Evolutionary conservation across 2,888 invertebrate species (phyloP).

Genomic region (Plutella xylostella): DNA sequence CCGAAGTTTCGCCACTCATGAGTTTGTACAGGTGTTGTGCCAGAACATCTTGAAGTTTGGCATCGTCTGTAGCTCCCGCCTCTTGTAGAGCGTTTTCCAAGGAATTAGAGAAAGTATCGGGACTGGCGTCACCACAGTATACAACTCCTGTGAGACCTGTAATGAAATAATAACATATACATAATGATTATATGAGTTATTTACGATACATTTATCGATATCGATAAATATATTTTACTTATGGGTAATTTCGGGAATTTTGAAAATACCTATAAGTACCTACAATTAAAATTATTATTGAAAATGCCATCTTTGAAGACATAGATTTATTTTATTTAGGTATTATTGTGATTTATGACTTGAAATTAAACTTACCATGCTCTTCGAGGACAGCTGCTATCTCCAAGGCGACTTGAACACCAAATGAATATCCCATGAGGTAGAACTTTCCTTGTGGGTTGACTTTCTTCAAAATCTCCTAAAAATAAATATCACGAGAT

Average conservation of each 20-base stretch:
- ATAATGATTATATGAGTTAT: too few relatives aligned
- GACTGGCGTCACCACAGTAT: constrained; percentile 37
- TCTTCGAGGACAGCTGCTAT: constrained; percentile 15
- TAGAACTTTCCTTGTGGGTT: constrained; percentile 11
- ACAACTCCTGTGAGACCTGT: constrained; percentile 32
- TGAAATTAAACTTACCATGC: constrained; percentile 5
- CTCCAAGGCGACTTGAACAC: constrained; percentile 14
- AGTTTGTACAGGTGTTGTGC: constrained; percentile 25
- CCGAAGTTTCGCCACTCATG: constrained; percentile 20
- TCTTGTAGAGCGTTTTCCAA: constrained; percentile 23
- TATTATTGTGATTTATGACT: not conserved
- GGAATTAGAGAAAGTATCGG: constrained; percentile 30
- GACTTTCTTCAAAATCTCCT: constrained; percentile 10
- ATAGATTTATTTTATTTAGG: not conserved
- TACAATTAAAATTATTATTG: too few relatives aligned
- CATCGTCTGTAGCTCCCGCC: constrained; percentile 22
- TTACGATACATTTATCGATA: too few relatives aligned
- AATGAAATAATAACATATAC: constrained; percentile 14
- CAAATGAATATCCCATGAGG: constrained; percentile 15
- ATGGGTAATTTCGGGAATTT: not conserved
- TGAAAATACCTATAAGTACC: too few relatives aligned
- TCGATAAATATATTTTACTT: too few relatives aligned
- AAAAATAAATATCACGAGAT: not conserved
- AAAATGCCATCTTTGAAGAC: not conserved
- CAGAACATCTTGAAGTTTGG: constrained; percentile 26